Percentiles rank a stretch among this genome's conserved stretches.
Evolutionary conservation across 2,888 invertebrate genomes (phyloP).

Genomic region (Thumatha senex): DNA sequence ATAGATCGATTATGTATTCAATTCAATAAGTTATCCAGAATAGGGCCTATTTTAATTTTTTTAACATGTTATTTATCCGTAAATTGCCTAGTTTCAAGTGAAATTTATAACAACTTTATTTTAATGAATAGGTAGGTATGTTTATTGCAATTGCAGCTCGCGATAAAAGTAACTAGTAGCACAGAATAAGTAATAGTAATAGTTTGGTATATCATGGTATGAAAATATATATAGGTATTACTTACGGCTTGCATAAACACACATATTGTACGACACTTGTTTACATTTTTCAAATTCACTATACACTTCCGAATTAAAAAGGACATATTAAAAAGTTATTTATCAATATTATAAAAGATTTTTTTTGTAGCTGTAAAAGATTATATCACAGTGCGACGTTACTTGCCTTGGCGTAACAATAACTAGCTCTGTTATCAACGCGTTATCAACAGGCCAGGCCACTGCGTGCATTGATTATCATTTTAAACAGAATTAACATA

Average conservation of each 20-base stretch:
- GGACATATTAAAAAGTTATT: conserved; percentile 49
- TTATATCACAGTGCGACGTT: conserved; percentile 41
- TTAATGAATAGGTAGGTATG: too few relatives aligned
- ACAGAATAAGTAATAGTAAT: too few relatives aligned
- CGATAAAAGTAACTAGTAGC: too few relatives aligned
- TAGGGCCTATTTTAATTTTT: too few relatives aligned
- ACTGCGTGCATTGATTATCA: conserved; percentile 57
- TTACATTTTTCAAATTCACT: conserved; percentile 56
- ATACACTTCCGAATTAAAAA: conserved; percentile 62
- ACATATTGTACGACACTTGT: conserved; percentile 52
- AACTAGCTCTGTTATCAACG: conserved; percentile 59
- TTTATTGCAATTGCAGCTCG: too few relatives aligned
- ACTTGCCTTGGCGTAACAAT: conserved; percentile 39
- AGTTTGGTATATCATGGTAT: too few relatives aligned
- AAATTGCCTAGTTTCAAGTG: too few relatives aligned
- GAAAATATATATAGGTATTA: conserved; percentile 25
- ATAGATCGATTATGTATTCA: too few relatives aligned
- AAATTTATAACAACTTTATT: too few relatives aligned
- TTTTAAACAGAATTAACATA: conserved; percentile 57
- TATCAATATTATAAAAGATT: neutral
- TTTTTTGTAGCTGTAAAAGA: conserved; percentile 4
- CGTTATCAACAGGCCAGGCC: conserved; percentile 56
- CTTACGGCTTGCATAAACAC: conserved; percentile 59
- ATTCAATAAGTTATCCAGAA: too few relatives aligned
- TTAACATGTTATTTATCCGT: too few relatives aligned